Conservation (phyloP, 2,888 invertebrate species). For the Lasioglossum morio region DNA sequence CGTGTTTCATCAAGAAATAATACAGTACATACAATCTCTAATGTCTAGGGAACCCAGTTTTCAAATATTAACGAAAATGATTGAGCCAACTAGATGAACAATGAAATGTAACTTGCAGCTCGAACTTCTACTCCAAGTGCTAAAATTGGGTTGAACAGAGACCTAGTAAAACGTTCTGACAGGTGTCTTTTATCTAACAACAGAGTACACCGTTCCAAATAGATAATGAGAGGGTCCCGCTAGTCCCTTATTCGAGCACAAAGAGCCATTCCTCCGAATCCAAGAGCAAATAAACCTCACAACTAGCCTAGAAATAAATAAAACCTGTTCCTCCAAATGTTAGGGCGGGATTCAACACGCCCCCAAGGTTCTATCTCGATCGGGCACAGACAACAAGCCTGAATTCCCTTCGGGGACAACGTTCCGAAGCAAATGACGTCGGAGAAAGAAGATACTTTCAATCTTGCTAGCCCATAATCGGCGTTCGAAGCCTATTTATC, state of each 20-base stretch:
- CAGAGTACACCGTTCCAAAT: neutral
- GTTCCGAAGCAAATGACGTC: neutral
- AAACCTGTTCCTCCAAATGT: constrained; percentile 3
- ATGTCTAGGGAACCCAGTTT: neutral
- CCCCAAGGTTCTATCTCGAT: neutral
- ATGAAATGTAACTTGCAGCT: neutral
- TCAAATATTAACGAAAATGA: neutral
- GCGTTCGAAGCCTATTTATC: neutral
- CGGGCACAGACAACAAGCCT: neutral
- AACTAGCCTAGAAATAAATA: neutral
- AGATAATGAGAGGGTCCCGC: neutral
- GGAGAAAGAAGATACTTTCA: neutral
- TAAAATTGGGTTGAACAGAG: neutral
- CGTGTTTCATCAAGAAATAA: neutral
- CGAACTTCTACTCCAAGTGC: neutral
- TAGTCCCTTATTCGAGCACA: neutral
- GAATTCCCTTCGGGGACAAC: constrained; percentile 6
- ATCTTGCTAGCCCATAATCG: neutral
- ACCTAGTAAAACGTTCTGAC: constrained; percentile 2
- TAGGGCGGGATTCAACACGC: neutral
- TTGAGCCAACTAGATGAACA: neutral
- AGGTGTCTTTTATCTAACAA: constrained; percentile 1
- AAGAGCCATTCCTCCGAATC: neutral
- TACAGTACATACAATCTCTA: neutral
- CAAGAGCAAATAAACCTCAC: neutral